phyloP scores from a whole-genome alignment of 2,113 vertebrate species.

The Ictidomys tridecemlineatus region DNA sequence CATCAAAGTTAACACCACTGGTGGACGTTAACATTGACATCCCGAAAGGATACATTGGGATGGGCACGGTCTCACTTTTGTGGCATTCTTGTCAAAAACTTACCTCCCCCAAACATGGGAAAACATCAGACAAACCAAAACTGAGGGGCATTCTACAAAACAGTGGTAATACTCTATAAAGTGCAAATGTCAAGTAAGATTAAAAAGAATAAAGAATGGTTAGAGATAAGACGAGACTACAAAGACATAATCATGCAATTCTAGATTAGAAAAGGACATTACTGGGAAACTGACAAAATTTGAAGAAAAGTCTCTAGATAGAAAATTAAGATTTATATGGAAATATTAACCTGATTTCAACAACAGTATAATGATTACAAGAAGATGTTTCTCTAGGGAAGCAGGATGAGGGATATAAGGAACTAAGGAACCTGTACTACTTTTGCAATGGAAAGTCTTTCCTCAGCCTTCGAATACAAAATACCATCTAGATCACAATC shows the following conservation, averaged over 20 bases:
- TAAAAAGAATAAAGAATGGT: not conserved
- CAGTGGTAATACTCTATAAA: not conserved
- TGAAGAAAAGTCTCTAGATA: not conserved
- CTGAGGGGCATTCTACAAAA: not conserved
- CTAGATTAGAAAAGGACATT: not conserved
- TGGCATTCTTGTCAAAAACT: not conserved
- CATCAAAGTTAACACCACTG: not conserved
- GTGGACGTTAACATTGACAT: not conserved
- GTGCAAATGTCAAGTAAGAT: not conserved
- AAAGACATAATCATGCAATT: not conserved
- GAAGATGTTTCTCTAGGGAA: not conserved
- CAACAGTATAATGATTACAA: not conserved
- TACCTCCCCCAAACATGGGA: constrained; percentile 21
- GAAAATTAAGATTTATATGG: too few species aligned
- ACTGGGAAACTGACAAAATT: not conserved
- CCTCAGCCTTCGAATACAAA: not conserved
- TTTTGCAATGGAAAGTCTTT: constrained; percentile 26
- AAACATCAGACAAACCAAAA: constrained; percentile 39
- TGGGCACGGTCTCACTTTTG: not conserved
- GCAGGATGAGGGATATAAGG: not conserved
- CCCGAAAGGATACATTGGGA: not conserved
- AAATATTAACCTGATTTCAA: not conserved
- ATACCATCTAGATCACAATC: not conserved
- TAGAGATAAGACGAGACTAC: not conserved
- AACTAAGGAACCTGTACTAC: not conserved